Base-by-base conservation (phyloP, 2,797 vertebrate species). In the Xenops minutus region DNA sequence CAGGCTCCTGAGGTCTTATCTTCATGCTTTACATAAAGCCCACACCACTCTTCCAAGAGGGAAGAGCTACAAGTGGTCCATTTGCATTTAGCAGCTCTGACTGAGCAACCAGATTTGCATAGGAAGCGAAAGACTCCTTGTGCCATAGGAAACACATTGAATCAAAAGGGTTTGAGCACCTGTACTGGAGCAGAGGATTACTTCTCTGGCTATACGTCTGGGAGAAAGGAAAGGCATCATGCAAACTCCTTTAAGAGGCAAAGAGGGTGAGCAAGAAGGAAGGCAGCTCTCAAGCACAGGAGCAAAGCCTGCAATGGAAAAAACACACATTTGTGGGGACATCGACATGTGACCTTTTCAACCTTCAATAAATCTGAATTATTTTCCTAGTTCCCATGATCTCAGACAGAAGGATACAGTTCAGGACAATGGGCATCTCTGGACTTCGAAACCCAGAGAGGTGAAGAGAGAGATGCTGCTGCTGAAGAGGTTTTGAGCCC, bases 31-130 rank as follows among this genome's bases (percentile, higher is more conserved):
- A 39, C 67, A 93, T 72, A 77, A 86, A 92, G 58, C 78, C 49
- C 73, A 59, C 39, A 39, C 7, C 39, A 19, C 36, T 64, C 52
- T 61, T 52, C 49, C 7, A 5, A 63, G 76, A 64, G 29, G n/a
- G 30, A 86, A 27, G 54, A 77, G 79, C 81, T 36, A 95, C 79
- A 95, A 96, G 89, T 72, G 58, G 12, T 6, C 14, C 10, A 69
- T 93, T 96, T 96, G 93, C 95, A 89, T 93, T 63, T 46, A 58
- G 69, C 17, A 19, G 66, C 74, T 95, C 84, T 1, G 2, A 67
- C 20, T 32, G 48, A 94, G 51, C 72, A 52, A 36, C 27, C 30
- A 16, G 7, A 96, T 97, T 97, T 97, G 93, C 96, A 92, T 96
- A n/a, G 34, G 52, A 89, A 94, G 76, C n/a, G 19, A 79, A 84